Conservation (phyloP, 1,140 invertebrate genomes). For the Melipona quadrifasciata region DNA sequence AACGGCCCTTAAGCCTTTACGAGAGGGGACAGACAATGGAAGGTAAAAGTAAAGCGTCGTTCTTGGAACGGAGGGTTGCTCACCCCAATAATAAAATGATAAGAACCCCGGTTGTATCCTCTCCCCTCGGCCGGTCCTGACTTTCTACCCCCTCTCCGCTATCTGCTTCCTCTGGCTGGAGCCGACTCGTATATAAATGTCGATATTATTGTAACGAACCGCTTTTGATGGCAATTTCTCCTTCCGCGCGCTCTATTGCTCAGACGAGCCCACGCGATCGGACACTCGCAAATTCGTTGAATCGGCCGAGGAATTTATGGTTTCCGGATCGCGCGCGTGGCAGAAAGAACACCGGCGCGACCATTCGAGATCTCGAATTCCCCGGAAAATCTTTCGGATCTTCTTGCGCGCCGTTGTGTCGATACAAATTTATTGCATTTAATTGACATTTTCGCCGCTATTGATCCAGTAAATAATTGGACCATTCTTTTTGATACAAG, state of each 20-base stretch:
- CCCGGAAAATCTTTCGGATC: background rate
- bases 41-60: conserved; percentile 71
- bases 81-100: conserved; percentile 74
- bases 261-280: conserved; percentile 22
- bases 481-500: no score
- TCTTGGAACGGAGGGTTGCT: conserved; percentile 67
- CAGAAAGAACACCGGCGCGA: background rate
- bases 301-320: conserved; percentile 29
- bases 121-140: conserved; percentile 17
- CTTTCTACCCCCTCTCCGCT: conserved; percentile 15
- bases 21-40: conserved; percentile 62
- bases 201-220: conserved; percentile 76
- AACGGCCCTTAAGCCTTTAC: conserved; percentile 66
- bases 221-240: conserved; percentile 71
- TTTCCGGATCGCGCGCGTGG: conserved; percentile 23
- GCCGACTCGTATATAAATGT: conserved; percentile 73
- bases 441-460: background rate
- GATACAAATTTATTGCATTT: background rate
- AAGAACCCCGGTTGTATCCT: conserved; percentile 64
- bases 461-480: background rate
- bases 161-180: conserved; percentile 29
- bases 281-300: conserved; percentile 43
- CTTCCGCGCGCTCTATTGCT: conserved; percentile 49
- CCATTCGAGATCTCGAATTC: background rate
- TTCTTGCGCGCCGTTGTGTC: background rate